Base-by-base conservation (phyloP, 1,140 invertebrate species). In the Cydia amplana region DNA sequence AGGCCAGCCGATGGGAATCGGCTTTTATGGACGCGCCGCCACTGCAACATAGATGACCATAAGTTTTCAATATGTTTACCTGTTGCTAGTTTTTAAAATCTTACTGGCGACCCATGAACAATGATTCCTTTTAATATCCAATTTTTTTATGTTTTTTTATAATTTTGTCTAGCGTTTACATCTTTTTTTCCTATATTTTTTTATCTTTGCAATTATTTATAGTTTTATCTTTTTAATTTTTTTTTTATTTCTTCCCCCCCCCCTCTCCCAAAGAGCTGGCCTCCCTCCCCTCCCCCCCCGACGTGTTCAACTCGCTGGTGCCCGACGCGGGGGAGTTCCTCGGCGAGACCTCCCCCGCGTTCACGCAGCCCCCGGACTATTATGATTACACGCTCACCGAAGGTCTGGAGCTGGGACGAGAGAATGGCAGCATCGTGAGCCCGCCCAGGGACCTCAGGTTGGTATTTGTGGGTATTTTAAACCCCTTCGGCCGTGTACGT, bases 281-380 rank as follows among this genome's bases (percentile, higher is more conserved):
- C 55, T 43, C 79, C 43, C 23, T 55, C 43, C 23, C 77, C 14
- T 81, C 80, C 64, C 74, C 82, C n/a, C 79, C 81, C 20, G 83
- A 84, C 73, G 83, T 84, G 1, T 82, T 86, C 78, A 81, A 79
- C 64, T 83, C 67, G 18, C 74, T 84, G 10, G 70, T 82, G 1
- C 79, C 43, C 43, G 3, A 4, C 51, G 28, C 3, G 28, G 28
- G 0, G 16, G 86, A 94, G 72, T 88, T 94, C 75, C 86, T 95
- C 18, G 93, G 93, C 20, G 93, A 94, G 76, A 90, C 85, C 0
- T 94, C 85, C 23, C 93, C 87, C 74, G 93, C 88, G 73, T 93
- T 82, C 85, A 93, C 89, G 0, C 86, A 85, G 3, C 86, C 79
- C 1, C 88, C 88, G 5, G 78, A 82, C 7, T 23, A 67, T 12